Evolutionary conservation across 2,888 invertebrate species (phyloP).

Genomic region (Tenthredo distinguenda): DNA sequence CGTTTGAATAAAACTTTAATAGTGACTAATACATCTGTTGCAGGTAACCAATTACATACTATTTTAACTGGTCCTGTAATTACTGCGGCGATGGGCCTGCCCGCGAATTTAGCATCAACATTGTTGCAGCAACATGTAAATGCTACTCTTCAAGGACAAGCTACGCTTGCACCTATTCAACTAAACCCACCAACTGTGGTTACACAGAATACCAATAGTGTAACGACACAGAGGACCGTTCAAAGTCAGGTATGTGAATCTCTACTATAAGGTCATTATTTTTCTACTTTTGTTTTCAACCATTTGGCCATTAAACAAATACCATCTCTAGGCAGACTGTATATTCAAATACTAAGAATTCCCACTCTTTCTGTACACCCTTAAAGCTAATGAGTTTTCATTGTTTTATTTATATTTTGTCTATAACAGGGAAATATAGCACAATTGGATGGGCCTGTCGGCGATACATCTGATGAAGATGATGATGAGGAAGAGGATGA

Average conservation of each 20-base stretch:
- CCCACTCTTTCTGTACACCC: background rate
- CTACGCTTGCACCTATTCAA: constrained; percentile 75
- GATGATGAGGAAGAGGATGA: constrained; percentile 87
- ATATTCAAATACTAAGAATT: background rate
- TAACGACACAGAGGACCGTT: constrained; percentile 67
- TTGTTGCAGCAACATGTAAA: constrained; percentile 94
- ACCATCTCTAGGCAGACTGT: background rate
- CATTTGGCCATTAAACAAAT: background rate
- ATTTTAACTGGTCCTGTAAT: constrained; percentile 93
- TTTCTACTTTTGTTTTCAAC: background rate
- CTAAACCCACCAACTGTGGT: constrained; percentile 71
- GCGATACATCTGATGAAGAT: constrained; percentile 88
- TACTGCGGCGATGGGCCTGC: constrained; percentile 93
- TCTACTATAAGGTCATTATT: background rate
- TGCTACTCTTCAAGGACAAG: constrained; percentile 84
- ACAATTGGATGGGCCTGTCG: constrained; percentile 83
- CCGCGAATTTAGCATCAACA: constrained; percentile 89
- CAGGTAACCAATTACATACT: constrained; percentile 82
- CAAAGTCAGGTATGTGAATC: constrained; percentile 67
- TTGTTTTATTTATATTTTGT: constrained; percentile 1
- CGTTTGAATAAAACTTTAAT: constrained; percentile 79
- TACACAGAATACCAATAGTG: constrained; percentile 67
- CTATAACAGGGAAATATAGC: constrained; percentile 70
- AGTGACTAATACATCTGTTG: constrained; percentile 55
- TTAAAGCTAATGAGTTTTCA: background rate